A percentile compares a stretch with the other conserved stretches of the same genome.
phyloP scores from a whole-genome alignment of 1,140 invertebrate species.

The Globodera rostochiensis region DNA sequence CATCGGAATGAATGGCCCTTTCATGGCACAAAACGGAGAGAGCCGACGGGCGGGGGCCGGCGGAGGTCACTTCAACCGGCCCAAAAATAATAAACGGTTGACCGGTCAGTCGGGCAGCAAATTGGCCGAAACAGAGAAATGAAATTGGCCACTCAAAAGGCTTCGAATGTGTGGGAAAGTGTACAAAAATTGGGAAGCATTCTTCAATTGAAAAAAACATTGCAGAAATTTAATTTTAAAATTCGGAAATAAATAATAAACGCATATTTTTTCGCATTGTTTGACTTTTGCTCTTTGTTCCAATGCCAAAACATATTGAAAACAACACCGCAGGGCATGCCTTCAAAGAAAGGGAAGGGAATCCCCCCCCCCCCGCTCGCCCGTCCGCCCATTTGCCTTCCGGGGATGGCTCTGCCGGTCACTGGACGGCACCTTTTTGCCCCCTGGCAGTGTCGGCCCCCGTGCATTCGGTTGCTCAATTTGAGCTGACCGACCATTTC shows the following conservation, averaged over 20 bases:
- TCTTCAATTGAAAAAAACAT: background rate
- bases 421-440: slow-evolving; percentile 7
- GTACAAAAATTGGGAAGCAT: too few relatives aligned
- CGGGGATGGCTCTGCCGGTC: slow-evolving; percentile 9
- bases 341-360: background rate
- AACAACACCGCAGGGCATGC: background rate
- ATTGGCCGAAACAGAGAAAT: background rate
- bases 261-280: background rate
- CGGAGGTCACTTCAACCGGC: background rate
- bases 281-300: slow-evolving; percentile 1
- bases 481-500: background rate
- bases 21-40: background rate
- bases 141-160: background rate
- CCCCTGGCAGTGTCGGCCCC: background rate
- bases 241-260: background rate
- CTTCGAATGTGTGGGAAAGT: too few relatives aligned
- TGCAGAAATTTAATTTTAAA: background rate
- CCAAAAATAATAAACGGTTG: background rate
- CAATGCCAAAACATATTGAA: background rate
- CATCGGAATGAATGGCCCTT: slow-evolving; percentile 12
- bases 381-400: background rate
- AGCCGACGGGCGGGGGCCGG: background rate
- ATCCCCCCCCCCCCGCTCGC: too few relatives aligned
- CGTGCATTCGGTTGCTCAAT: background rate
- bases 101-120: background rate